These are phyloP conservation scores for Ceratoteleas bidentatus DNA, from an alignment of 1,140 invertebrate species.

Conservation along the genomic window DNA sequence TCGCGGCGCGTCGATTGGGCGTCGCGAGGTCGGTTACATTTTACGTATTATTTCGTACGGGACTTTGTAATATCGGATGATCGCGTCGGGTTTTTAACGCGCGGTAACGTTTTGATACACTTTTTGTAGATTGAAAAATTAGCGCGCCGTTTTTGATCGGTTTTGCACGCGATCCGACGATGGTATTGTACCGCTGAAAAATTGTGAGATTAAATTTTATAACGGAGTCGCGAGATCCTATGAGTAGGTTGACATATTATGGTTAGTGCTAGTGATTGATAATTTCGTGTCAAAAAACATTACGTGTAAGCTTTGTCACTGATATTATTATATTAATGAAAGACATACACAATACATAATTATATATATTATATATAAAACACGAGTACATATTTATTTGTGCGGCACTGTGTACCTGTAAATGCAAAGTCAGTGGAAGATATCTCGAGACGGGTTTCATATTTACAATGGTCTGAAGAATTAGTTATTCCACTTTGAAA, in stretches of 20 bases:
- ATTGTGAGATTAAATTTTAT: constrained; percentile 58
- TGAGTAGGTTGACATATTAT: constrained; percentile 37
- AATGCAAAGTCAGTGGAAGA: too few relatives aligned
- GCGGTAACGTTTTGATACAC: constrained; percentile 36
- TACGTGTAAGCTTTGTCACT: constrained; percentile 46
- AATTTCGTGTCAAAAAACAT: constrained; percentile 19
- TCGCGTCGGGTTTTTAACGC: constrained; percentile 16
- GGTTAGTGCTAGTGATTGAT: constrained; percentile 23
- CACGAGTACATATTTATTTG: background rate
- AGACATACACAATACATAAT: constrained; percentile 33
- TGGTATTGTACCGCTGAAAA: constrained; percentile 23
- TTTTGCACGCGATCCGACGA: constrained; percentile 27
- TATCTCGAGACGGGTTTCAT: too few relatives aligned
- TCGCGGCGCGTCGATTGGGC: constrained; percentile 35
- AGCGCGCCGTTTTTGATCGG: constrained; percentile 25
- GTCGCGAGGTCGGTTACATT: constrained; percentile 5
- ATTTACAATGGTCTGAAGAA: too few relatives aligned
- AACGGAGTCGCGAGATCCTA: constrained; percentile 25
- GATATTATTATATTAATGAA: constrained; percentile 51
- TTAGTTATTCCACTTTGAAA: too few relatives aligned
- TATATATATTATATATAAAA: constrained; percentile 12
- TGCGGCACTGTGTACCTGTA: too few relatives aligned
- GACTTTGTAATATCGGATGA: constrained; percentile 18
- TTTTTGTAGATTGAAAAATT: constrained; percentile 37
- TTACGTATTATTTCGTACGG: constrained; percentile 16